Conservation (phyloP, 2,797 vertebrate species). For the Pterois miles region DNA sequence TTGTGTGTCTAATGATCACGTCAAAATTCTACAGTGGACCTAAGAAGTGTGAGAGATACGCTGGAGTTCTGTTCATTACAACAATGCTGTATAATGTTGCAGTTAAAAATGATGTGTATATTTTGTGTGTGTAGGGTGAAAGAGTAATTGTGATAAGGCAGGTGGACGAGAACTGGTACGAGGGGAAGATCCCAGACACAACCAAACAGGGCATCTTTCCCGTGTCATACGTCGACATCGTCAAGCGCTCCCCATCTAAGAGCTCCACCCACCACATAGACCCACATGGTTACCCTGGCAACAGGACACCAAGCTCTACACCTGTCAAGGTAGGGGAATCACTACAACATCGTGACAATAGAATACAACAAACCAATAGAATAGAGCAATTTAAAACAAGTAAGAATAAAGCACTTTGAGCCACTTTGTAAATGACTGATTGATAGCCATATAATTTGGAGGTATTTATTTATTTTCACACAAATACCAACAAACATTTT, state of each 20-base stretch:
- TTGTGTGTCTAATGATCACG: background rate
- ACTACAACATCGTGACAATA: background rate
- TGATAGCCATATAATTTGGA: background rate
- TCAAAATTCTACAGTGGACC: background rate
- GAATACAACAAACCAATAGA: background rate
- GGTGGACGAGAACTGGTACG: slow-evolving; percentile 99
- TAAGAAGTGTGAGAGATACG: background rate
- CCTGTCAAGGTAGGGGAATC: slow-evolving; percentile 86
- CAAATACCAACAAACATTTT: background rate
- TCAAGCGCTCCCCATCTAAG: slow-evolving; percentile 89
- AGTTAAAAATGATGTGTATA: background rate
- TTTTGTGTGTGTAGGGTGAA: slow-evolving; percentile 87
- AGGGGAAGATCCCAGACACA: slow-evolving; percentile 94
- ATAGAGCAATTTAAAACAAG: background rate
- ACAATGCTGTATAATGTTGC: background rate
- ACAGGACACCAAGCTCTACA: slow-evolving; percentile 86
- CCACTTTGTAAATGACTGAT: background rate
- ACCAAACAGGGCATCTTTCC: slow-evolving; percentile 98
- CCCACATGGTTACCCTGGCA: slow-evolving; percentile 86
- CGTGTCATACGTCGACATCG: slow-evolving; percentile 93
- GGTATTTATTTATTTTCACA: background rate
- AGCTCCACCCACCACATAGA: slow-evolving; percentile 86
- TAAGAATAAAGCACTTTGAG: background rate
- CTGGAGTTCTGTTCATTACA: background rate
- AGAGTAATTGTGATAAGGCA: slow-evolving; percentile 91